Percentiles rank a stretch among this genome's conserved stretches.
These are phyloP conservation scores for Cataglyphis albicans DNA, from an alignment of 2,888 invertebrate species.

Conservation along the genomic window DNA sequence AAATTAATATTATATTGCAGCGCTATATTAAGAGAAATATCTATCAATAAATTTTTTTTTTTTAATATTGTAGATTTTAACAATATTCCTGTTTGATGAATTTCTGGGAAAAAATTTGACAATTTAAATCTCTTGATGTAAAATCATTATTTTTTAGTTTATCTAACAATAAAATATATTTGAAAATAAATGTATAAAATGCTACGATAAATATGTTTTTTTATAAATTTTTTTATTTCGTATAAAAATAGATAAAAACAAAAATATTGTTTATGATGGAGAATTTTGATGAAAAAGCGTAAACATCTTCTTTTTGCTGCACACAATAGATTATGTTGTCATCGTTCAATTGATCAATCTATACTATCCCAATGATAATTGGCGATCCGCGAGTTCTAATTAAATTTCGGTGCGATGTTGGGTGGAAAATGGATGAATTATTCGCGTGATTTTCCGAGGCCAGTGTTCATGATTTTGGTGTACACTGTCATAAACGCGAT, in stretches of 20 bases:
- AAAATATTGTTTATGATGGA: not conserved
- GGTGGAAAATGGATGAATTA: constrained; percentile 57
- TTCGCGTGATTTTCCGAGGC: constrained; percentile 50
- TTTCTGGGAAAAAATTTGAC: not conserved
- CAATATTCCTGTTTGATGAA: not conserved
- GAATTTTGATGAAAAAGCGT: not conserved
- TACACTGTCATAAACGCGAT: constrained; percentile 64
- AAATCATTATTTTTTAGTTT: not conserved
- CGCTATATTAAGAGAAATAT: constrained; percentile 7
- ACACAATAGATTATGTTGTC: not conserved
- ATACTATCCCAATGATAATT: not conserved
- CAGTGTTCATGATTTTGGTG: constrained; percentile 45
- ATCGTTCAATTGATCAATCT: constrained; percentile 11
- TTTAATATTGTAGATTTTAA: not conserved
- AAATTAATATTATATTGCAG: constrained; percentile 10
- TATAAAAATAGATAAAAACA: not conserved
- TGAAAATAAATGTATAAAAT: not conserved
- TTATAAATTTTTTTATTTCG: not conserved
- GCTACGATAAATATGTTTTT: not conserved
- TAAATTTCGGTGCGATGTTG: constrained; percentile 9
- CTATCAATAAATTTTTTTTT: not conserved
- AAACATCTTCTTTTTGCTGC: not conserved
- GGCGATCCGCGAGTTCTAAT: constrained; percentile 18
- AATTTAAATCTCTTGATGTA: not conserved
- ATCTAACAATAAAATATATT: not conserved